Percentiles rank a stretch among this genome's conserved stretches.
Conservation (phyloP, 2,888 invertebrate species). For the Patella ulyssiponensis region DNA sequence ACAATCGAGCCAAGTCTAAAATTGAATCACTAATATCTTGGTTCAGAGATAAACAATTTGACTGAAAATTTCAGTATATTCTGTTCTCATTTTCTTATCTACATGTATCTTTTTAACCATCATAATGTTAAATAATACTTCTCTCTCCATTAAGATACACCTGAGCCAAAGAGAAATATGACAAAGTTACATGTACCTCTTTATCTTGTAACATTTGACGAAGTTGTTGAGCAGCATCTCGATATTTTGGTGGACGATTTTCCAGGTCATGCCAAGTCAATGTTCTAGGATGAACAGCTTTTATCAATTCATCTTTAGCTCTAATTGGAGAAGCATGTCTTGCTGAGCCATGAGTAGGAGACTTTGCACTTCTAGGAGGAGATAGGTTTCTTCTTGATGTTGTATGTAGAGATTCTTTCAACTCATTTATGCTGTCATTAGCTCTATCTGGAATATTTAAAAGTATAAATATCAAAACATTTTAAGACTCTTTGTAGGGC, state of each 20-base stretch:
- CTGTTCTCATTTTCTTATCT: no score
- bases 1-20: no score
- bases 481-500: no score
- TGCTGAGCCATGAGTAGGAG: conserved; percentile 32
- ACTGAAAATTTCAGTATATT: no score
- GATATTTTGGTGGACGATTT: conserved; percentile 44
- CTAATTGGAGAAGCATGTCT: conserved; percentile 22
- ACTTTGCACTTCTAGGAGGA: conserved; percentile 20
- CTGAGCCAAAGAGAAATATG: neutral
- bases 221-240: conserved; percentile 52
- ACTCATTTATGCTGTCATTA: conserved; percentile 53
- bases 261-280: conserved; percentile 58
- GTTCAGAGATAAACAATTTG: no score
- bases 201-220: conserved; percentile 40
- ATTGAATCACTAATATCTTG: no score
- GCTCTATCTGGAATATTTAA: conserved; percentile 49
- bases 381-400: conserved; percentile 13
- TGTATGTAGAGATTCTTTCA: conserved; percentile 46
- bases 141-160: neutral
- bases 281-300: conserved; percentile 55
- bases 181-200: conserved; percentile 14
- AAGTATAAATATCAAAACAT: neutral
- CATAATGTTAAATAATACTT: no score
- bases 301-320: conserved; percentile 51
- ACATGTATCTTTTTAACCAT: no score